Evolutionary conservation across 2,888 invertebrate genomes (phyloP).

Genomic region (Lymantria dispar): DNA sequence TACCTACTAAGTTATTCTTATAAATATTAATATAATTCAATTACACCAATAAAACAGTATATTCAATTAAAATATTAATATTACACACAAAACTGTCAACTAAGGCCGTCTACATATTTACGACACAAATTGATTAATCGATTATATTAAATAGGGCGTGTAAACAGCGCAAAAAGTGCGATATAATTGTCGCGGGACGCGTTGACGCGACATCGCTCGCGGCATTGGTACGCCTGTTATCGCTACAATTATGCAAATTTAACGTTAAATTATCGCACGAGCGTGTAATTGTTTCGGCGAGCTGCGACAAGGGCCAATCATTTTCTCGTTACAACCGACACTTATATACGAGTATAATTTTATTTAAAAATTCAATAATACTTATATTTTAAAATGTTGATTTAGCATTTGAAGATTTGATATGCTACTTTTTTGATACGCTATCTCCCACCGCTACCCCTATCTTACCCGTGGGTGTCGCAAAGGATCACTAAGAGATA

Average conservation of each 20-base stretch:
- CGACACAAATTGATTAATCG: conserved; percentile 29
- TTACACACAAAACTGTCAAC: background rate
- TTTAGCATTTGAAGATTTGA: no score
- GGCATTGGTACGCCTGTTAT: conserved; percentile 58
- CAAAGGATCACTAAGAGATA: no score
- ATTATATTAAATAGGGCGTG: conserved; percentile 34
- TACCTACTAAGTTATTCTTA: no score
- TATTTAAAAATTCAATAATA: no score
- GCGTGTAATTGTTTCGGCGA: conserved; percentile 43
- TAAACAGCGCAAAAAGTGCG: conserved; percentile 31
- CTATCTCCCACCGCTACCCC: no score
- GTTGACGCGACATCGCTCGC: conserved; percentile 41
- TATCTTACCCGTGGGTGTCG: no score
- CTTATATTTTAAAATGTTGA: no score
- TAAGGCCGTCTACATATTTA: conserved; percentile 12
- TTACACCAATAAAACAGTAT: background rate
- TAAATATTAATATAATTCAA: no score
- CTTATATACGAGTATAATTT: conserved; percentile 12
- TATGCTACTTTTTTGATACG: no score
- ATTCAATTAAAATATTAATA: conserved; percentile 8
- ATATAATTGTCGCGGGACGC: conserved; percentile 52
- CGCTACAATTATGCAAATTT: conserved; percentile 70
- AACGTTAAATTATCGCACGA: conserved; percentile 57
- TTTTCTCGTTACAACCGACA: conserved; percentile 50
- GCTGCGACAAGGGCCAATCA: conserved; percentile 29